phyloP scores from a whole-genome alignment of 2,113 vertebrate species.

The Vidua chalybeata region DNA sequence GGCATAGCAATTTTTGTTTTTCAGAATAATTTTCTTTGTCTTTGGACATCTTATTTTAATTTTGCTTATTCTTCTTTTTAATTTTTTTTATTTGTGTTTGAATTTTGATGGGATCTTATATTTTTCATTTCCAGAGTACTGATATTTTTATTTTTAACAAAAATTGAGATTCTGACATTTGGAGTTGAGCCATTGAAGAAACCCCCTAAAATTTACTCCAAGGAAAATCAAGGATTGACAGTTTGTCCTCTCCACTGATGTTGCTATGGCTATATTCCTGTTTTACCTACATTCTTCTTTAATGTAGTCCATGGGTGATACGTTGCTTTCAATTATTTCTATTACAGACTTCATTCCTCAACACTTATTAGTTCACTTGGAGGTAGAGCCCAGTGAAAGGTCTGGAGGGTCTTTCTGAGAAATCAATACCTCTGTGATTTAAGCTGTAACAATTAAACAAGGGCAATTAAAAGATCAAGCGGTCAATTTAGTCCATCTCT shows the following conservation, averaged over 20 bases:
- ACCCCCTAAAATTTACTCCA: not conserved
- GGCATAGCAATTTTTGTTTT: not conserved
- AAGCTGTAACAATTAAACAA: slow-evolving; percentile 22
- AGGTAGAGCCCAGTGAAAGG: not conserved
- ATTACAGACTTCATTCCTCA: not conserved
- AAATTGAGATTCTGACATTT: not conserved
- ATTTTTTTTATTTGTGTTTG: not conserved
- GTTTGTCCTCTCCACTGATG: not conserved
- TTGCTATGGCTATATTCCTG: not conserved
- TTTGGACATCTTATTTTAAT: not conserved
- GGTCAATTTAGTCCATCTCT: not conserved
- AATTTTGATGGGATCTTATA: not conserved
- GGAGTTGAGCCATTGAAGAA: not conserved
- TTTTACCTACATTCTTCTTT: not conserved
- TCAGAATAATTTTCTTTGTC: not conserved
- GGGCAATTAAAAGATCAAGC: slow-evolving; percentile 3
- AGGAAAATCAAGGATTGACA: not conserved
- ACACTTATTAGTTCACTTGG: not conserved
- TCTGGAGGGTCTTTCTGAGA: not conserved
- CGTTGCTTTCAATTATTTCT: slow-evolving; percentile 3
- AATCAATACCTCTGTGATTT: slow-evolving; percentile 28
- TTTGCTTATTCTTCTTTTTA: no score
- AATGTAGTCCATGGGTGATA: not conserved
- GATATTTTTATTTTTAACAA: not conserved
- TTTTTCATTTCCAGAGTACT: not conserved